These are phyloP conservation scores for Drosophila algonquin DNA, from an alignment of 2,888 invertebrate genomes.

Conservation along the genomic window DNA sequence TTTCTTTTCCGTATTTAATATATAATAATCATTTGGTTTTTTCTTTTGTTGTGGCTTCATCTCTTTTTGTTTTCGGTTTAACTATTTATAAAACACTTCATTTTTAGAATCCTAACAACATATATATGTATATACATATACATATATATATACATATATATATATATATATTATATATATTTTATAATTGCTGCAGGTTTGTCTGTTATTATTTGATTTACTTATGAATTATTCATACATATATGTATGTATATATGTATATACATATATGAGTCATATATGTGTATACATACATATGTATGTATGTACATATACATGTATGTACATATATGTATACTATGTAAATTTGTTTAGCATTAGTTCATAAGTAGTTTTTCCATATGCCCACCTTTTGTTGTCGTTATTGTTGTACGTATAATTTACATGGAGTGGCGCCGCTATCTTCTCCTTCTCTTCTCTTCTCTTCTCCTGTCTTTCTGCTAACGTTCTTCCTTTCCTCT, in stretches of 20 bases:
- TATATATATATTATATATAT: constrained; percentile 43
- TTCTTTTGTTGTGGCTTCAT: constrained; percentile 37
- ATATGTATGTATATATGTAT: constrained; percentile 36
- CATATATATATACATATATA: constrained; percentile 45
- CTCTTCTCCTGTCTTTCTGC: neutral
- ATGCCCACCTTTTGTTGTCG: constrained; percentile 40
- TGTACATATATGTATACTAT: constrained; percentile 38
- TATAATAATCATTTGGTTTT: constrained; percentile 55
- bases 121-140: constrained; percentile 50
- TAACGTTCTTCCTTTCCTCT: constrained; percentile 6
- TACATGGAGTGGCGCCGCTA: constrained; percentile 60
- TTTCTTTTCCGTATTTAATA: constrained; percentile 63
- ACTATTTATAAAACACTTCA: constrained; percentile 82
- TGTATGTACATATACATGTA: constrained; percentile 31
- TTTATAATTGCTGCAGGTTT: constrained; percentile 69
- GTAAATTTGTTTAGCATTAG: constrained; percentile 48
- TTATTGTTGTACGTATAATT: constrained; percentile 73
- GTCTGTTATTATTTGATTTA: constrained; percentile 40
- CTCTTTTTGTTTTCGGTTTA: constrained; percentile 67
- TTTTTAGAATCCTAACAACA: constrained; percentile 82
- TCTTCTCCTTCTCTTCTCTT: constrained; percentile 1
- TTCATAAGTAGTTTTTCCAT: constrained; percentile 51
- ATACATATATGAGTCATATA: constrained; percentile 1
- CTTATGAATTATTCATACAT: constrained; percentile 40
- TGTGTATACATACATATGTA: too few relatives aligned